Evolutionary conservation across 1,140 invertebrate genomes (phyloP).

Genomic region (Hylaeus volcanicus): DNA sequence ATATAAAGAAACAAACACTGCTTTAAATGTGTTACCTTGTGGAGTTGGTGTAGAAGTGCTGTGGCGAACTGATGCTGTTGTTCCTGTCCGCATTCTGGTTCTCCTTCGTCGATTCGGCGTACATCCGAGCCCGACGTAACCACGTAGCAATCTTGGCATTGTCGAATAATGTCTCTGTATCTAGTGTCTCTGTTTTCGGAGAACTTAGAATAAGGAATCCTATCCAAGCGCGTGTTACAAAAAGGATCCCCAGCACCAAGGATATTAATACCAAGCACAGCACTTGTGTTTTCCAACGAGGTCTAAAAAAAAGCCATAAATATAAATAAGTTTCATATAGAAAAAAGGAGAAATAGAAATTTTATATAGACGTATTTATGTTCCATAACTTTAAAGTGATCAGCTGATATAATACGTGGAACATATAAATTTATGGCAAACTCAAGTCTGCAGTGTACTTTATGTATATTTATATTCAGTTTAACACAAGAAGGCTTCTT

Average conservation of each 20-base stretch:
- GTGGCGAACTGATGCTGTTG: conserved; percentile 51
- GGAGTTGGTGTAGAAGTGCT: conserved; percentile 36
- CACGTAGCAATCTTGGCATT: conserved; percentile 72
- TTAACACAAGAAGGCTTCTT: conserved; percentile 13
- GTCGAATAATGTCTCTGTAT: conserved; percentile 43
- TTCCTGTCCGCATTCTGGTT: conserved; percentile 69
- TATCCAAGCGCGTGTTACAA: conserved; percentile 60
- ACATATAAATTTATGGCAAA: background rate
- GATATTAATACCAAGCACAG: conserved; percentile 62
- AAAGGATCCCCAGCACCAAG: conserved; percentile 56
- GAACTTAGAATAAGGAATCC: conserved; percentile 54
- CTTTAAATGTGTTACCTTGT: conserved; percentile 43
- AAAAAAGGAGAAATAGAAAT: background rate
- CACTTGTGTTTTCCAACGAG: conserved; percentile 64
- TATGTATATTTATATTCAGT: conserved; percentile 2
- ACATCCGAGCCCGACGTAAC: conserved; percentile 71
- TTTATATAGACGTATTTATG: background rate
- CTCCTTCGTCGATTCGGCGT: conserved; percentile 72
- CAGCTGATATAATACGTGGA: background rate
- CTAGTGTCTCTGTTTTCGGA: conserved; percentile 15
- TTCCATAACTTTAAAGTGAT: background rate
- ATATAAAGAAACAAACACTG: background rate
- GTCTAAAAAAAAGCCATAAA: conserved; percentile 51
- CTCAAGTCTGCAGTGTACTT: background rate
- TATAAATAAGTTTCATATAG: background rate